These are phyloP conservation scores for Ardeotis arabs DNA, from an alignment of 2,113 vertebrate genomes.

Conservation along the genomic window DNA sequence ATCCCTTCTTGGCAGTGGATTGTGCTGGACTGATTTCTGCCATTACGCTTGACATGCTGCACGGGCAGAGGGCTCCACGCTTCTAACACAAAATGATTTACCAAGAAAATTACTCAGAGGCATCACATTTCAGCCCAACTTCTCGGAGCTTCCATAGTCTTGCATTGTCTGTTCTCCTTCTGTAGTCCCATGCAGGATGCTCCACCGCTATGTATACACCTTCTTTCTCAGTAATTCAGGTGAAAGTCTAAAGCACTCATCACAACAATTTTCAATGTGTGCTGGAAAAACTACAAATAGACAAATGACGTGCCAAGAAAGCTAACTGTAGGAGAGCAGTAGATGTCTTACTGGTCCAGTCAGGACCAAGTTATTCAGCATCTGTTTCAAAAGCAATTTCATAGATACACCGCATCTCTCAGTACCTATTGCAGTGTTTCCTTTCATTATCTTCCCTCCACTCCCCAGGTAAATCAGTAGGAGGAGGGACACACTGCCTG, in stretches of 20 bases:
- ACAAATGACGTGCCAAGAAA: background rate
- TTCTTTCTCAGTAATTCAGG: background rate
- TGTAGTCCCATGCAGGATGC: background rate
- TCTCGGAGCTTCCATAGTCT: fast-evolving
- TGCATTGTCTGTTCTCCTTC: too few relatives aligned
- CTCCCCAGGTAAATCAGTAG: background rate
- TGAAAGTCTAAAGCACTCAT: background rate
- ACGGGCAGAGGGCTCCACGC: background rate
- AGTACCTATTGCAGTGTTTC: background rate
- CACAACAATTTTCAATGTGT: background rate
- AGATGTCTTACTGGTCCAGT: background rate
- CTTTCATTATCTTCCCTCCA: background rate
- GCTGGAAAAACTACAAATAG: background rate
- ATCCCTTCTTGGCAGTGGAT: background rate
- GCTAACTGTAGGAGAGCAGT: background rate
- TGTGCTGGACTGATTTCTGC: background rate
- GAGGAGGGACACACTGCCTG: background rate
- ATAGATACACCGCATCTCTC: fast-evolving
- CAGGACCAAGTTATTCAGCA: background rate
- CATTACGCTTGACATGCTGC: background rate
- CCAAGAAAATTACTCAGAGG: background rate
- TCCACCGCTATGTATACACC: fast-evolving
- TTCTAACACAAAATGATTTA: background rate
- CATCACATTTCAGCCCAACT: background rate
- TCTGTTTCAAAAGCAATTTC: background rate